A percentile compares a stretch with the other conserved stretches of the same genome.
Evolutionary conservation across 2,113 vertebrate genomes (phyloP).

Genomic region (Toxostoma redivivum): DNA sequence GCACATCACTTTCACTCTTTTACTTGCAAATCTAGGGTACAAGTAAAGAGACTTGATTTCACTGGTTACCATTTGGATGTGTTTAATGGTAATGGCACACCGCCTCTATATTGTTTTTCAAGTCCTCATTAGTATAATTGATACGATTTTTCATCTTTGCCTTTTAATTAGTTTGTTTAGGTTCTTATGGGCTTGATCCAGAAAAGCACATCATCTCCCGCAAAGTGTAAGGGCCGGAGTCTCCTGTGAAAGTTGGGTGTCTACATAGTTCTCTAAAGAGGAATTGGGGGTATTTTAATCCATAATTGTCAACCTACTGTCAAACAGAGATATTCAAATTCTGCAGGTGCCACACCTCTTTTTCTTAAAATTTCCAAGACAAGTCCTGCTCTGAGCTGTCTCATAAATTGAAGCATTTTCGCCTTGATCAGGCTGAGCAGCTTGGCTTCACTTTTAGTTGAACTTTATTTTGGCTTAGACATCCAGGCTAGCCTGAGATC

Average conservation of each 20-base stretch:
- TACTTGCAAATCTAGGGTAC: not conserved
- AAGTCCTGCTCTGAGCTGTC: not conserved
- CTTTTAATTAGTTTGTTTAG: not conserved
- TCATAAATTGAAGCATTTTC: not conserved
- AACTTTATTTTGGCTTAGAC: constrained; percentile 59
- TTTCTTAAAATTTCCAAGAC: not conserved
- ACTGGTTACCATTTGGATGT: not conserved
- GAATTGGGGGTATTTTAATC: not conserved
- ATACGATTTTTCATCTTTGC: not conserved
- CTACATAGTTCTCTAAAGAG: not conserved
- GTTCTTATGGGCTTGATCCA: not conserved
- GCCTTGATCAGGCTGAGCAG: not conserved
- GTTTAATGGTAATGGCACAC: not conserved
- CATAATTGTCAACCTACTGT: not conserved
- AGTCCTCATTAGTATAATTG: not conserved
- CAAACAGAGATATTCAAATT: not conserved
- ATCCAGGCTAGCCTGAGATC: constrained; percentile 27
- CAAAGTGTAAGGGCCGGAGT: not conserved
- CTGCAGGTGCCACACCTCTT: not conserved
- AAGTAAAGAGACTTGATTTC: not conserved
- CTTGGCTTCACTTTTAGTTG: constrained; percentile 37
- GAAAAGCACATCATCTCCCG: not conserved
- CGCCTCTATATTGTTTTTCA: not conserved
- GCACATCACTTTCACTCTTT: not conserved
- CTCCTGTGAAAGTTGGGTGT: not conserved